A percentile compares a stretch with the other conserved stretches of the same genome.
Evolutionary conservation across 2,113 vertebrate genomes (phyloP).

Genomic region (Erythrolamprus reginae): DNA sequence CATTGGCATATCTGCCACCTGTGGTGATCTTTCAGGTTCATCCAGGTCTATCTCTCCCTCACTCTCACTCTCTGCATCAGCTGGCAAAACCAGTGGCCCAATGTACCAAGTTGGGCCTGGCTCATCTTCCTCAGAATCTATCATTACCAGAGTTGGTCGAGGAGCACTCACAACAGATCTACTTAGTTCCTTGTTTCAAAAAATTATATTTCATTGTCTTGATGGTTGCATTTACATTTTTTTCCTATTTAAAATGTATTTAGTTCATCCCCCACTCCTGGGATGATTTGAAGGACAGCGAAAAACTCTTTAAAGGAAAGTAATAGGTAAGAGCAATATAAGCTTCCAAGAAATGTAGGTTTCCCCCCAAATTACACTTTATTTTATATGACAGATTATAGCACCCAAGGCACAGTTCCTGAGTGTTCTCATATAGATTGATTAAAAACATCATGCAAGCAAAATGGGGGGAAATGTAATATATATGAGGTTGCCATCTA

Average conservation of each 20-base stretch:
- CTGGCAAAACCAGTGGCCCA: too few relatives aligned
- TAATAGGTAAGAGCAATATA: not conserved
- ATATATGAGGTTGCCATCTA: not conserved
- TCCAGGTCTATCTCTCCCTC: too few relatives aligned
- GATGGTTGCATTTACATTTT: not conserved
- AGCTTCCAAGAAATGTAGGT: not conserved
- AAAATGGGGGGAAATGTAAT: not conserved
- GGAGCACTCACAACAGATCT: too few relatives aligned
- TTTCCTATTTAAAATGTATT: not conserved
- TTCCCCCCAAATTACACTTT: not conserved
- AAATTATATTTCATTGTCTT: not conserved
- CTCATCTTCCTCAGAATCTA: too few relatives aligned
- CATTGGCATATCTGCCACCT: too few relatives aligned
- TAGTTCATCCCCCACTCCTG: not conserved
- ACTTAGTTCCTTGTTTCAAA: not conserved
- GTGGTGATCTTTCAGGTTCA: too few relatives aligned
- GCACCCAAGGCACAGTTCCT: not conserved
- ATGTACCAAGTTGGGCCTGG: too few relatives aligned
- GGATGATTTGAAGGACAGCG: not conserved
- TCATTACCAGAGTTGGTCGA: too few relatives aligned
- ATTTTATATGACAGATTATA: not conserved
- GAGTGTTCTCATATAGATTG: not conserved
- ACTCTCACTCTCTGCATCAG: too few relatives aligned
- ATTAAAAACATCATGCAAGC: not conserved
- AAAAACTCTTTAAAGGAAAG: not conserved